Base-by-base conservation (phyloP, 2,113 vertebrate species). In the Machaerirhynchus nigripectus region DNA sequence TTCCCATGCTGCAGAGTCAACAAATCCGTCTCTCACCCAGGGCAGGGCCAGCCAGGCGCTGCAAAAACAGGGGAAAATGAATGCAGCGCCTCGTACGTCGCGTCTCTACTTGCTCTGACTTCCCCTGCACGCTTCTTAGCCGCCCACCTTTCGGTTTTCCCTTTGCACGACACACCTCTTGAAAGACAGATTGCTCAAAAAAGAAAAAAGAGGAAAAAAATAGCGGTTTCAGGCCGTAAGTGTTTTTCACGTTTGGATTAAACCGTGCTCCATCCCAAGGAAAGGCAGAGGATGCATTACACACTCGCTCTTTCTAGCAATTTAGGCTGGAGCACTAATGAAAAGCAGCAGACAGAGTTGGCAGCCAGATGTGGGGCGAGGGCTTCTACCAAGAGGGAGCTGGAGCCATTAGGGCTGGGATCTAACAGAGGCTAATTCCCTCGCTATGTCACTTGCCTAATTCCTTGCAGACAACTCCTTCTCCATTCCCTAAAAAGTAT, bases 1-100 rank as follows among this genome's bases (percentile, higher is more conserved):
- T 97, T 97, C 97, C 97, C 95, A 93, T 95, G 90, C 76, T 93
- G 96, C 93, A 96, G 93, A 94, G 93, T 88, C 94, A 92, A 97
- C 90, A 97, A 97, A 93, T 94, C 87, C 8, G 59, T 85, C 87
- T 90, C 94, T 89, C 56, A 44, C 52, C 67, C 53, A 46, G 93
- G 93, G 78, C 84, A 86, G 84, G 82, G 83, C 78, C 60, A 65
- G 93, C 84, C 75, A 84, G 92, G 91, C 65, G 14, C 53, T 83
- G 75, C 83, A 80, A 26, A 95, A 97, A 87, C 94, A 95, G 84
- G 77, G 73, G 68, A 87, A 89, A 95, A 89, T 2, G 73, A 96
- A 86, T 3, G 4, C 90, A 84, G 84, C 0, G 33, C 89, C 94
- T 87, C 9, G 2, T 22, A 52, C 3, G 3, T 73, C 11, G 83